These are phyloP conservation scores for Phallusia fumigata DNA, from an alignment of 23 tunicate genomes.

Conservation along the genomic window DNA sequence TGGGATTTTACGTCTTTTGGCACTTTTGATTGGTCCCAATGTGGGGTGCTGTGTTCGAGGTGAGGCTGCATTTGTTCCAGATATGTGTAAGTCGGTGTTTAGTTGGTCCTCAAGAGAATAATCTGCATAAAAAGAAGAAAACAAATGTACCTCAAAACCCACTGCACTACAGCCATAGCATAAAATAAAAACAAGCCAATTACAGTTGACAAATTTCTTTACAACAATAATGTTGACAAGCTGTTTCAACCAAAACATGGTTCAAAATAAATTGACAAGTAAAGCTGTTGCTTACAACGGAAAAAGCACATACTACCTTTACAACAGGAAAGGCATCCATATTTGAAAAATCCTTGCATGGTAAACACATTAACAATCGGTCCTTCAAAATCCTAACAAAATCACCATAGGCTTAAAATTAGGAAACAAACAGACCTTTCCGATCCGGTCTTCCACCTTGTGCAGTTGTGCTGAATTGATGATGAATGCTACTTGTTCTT, in stretches of 20 bases:
- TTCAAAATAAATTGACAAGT: neutral
- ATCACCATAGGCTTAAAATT: too few species aligned
- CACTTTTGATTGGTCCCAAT: constrained; percentile 66
- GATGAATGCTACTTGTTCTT: neutral
- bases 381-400: too few species aligned
- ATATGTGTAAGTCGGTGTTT: constrained; percentile 63
- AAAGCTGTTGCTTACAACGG: neutral
- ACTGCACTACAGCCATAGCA: neutral
- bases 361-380: neutral
- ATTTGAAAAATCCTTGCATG: neutral
- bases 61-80: constrained; percentile 20
- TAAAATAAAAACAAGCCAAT: neutral
- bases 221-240: neutral
- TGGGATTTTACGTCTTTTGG: constrained; percentile 71
- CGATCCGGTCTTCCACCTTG: neutral
- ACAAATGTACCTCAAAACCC: neutral
- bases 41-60: constrained; percentile 18
- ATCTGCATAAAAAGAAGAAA: constrained; percentile 18
- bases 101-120: constrained; percentile 68
- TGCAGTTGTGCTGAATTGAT: neutral
- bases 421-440: too few species aligned
- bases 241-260: neutral
- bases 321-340: neutral
- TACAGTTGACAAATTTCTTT: too few species aligned
- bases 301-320: neutral